Evolutionary conservation across 2,888 invertebrate genomes (phyloP), one percentile per base, ranked within the genome.

Genomic region (Brassicogethes aeneus): DNA sequence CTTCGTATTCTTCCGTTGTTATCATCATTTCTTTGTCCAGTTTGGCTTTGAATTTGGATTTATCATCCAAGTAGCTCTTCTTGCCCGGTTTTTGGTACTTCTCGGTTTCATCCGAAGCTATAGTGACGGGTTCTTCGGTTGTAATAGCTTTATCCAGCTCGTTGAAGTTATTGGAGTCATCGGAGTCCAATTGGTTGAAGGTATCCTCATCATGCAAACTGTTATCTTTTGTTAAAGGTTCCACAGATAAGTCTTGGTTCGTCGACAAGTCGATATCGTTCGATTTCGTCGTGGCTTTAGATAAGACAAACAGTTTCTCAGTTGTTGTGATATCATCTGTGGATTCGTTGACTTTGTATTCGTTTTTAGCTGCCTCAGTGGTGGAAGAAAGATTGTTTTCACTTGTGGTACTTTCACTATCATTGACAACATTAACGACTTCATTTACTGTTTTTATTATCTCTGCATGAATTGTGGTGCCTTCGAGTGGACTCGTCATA

Each of bases 1-100:
- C 46, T 10, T 23, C n/a, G 16, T 40, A 37, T 29, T 45, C 44
- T 65, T 55, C 13, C 12, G 36, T 40, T 10, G 15, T 29, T 10
- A 30, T 40, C 7, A 17, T 14, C 3, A 43, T 42, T 10, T 14
- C 42, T 16, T 73, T 37, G 66, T 72, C 55, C 68, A 71, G 46
- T 70, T 72, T 47, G 66, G 47, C 50, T 61, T 71, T 53, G 31
- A 42, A 42, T 14, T 36, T 44, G 36, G 50, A 58, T 34, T 48
- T 52, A 34, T 34, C 45, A 23, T 43, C 44, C 31, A 44, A 53
- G 12, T 50, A 47, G 37, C 48, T 49, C 35, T 51, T 53, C 16
- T 44, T 42, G 37, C 45, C 43, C 13, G 46, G 36, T 36, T 49
- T 48, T 31, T 53, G 56, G 29, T 52, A 50, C 36, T 45, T 43